A percentile compares a stretch with the other conserved stretches of the same genome.
Conservation (phyloP, 2,797 vertebrate genomes). For the Pitangus sulphuratus region DNA sequence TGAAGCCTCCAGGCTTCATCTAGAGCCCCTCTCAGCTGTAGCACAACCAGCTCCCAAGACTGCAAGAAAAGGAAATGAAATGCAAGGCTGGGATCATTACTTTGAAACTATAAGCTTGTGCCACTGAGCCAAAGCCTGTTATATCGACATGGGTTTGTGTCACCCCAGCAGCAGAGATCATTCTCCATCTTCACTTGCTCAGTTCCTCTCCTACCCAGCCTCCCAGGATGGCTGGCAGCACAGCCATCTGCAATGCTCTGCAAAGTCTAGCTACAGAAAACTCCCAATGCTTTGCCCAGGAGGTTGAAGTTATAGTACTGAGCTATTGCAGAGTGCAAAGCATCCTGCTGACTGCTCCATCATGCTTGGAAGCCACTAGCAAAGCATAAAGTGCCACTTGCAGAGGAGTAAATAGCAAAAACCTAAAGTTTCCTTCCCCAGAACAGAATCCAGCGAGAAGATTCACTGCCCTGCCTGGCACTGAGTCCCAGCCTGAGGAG, state of each 20-base stretch:
- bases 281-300: neutral
- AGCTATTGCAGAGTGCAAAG: neutral
- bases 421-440: neutral
- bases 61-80: conserved; percentile 19
- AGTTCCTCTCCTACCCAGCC: neutral
- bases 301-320: neutral
- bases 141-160: neutral
- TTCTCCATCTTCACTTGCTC: conserved; percentile 14
- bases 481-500: neutral
- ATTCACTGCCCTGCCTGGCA: neutral
- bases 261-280: neutral
- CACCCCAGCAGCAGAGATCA: conserved; percentile 27
- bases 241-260: accelerated
- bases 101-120: conserved; percentile 21
- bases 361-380: neutral
- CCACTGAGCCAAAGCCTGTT: conserved; percentile 53
- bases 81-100: conserved; percentile 33
- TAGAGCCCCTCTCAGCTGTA: conserved; percentile 8
- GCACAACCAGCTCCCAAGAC: conserved; percentile 17
- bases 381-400: neutral
- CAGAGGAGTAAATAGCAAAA: neutral
- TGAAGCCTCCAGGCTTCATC: conserved; percentile 11
- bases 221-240: neutral
- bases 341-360: neutral
- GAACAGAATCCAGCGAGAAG: neutral